Base-by-base conservation (phyloP, 2,888 invertebrate species). In the Xestia xanthographa region DNA sequence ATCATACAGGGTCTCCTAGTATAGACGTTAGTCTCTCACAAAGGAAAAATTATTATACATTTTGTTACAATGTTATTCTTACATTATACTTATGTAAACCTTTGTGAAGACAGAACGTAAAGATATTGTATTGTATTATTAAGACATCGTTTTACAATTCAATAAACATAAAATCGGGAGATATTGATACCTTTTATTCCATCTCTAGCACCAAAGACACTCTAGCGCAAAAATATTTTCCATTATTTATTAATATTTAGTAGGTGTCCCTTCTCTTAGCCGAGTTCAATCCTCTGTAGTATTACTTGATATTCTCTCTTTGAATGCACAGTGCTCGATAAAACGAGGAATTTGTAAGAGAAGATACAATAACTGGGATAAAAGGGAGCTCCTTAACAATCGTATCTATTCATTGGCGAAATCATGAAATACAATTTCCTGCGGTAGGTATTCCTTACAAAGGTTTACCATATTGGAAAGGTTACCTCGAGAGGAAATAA, bases 331-430 rank as follows among this genome's bases (percentile, higher is more conserved):
- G 75, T 87, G 84, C 83, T 88, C 89, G 87, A 90, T 91, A 90
- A 90, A 91, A 91, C 83, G 88, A 87, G 82, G 83, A 88, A 91
- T 92, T 92, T 90, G 89, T 91, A 89, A 89, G 89, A 89, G 90
- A 88, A 90, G 88, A 92, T 91, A 92, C 88, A 92, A 92, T 90
- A 91, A 91, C 86, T 85, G 87, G 86, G 89, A 90, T 92, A 92
- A 90, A 91, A 87, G 89, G 87, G 82, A 85, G 87, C 90, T 91
- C 90, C 88, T 91, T 93, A 91, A 90, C 89, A 92, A 91, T 91
- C 90, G 90, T 93, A 90, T 92, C 90, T 91, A 93, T 93, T 93
- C 91, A 92, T 93, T 92, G 91, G 89, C 53, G 38, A 87, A 85
- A 83, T 85, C 83, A 77, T 87, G 83, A 83, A 83, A 86, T 85